These are phyloP conservation scores for Tethea ocularis DNA, from an alignment of 2,888 invertebrate genomes.

Conservation along the genomic window DNA sequence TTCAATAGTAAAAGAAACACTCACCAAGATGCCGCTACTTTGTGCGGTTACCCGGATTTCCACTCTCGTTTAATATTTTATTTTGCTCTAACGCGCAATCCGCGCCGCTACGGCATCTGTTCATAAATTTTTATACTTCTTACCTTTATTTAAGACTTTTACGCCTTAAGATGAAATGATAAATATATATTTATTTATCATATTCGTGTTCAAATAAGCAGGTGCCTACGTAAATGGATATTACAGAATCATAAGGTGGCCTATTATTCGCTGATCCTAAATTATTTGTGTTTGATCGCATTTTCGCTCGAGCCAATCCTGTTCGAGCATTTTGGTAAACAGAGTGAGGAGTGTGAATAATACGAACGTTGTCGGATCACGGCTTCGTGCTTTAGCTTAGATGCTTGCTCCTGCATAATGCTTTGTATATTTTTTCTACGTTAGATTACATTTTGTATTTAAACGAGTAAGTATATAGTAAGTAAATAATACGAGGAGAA, in stretches of 20 bases:
- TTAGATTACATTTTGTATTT: no score
- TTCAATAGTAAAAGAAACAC: slow-evolving; percentile 51
- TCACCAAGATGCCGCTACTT: slow-evolving; percentile 40
- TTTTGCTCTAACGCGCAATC: slow-evolving; percentile 61
- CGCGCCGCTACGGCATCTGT: slow-evolving; percentile 36
- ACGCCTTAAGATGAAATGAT: slow-evolving; percentile 14
- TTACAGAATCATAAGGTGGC: slow-evolving; percentile 15
- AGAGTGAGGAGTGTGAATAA: slow-evolving; percentile 18
- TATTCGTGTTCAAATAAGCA: background rate
- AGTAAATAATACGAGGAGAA: no score
- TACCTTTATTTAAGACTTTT: slow-evolving; percentile 21
- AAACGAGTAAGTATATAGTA: no score
- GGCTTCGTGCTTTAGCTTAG: background rate
- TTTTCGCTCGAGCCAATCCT: slow-evolving; percentile 30
- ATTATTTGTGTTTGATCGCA: slow-evolving; percentile 32
- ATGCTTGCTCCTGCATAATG: no score
- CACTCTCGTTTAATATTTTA: slow-evolving; percentile 65
- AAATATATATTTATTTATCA: background rate
- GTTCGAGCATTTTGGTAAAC: slow-evolving; percentile 28
- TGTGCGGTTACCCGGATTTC: slow-evolving; percentile 56
- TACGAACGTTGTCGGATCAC: slow-evolving; percentile 16
- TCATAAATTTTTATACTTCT: slow-evolving; percentile 31
- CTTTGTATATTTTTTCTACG: no score
- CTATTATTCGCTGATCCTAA: slow-evolving; percentile 19
- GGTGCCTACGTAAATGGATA: slow-evolving; percentile 11